Conservation (phyloP, 1,140 invertebrate species). For the Drosophila elegans region DNA sequence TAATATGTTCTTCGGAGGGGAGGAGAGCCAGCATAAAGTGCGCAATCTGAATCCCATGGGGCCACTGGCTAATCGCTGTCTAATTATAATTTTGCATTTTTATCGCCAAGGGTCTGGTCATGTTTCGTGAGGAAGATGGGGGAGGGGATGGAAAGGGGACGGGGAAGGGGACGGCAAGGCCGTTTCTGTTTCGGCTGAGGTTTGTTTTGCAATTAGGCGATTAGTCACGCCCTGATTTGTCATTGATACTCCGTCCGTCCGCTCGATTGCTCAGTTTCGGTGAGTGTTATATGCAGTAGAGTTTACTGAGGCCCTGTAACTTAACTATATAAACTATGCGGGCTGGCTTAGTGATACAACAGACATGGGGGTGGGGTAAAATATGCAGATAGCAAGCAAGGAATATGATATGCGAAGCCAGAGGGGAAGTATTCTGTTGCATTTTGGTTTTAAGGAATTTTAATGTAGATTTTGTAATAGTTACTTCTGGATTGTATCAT, state of each 20-base stretch:
- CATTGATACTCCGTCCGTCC: slow-evolving; percentile 61
- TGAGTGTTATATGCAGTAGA: slow-evolving; percentile 23
- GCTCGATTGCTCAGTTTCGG: slow-evolving; percentile 35
- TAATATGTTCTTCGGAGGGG: background rate
- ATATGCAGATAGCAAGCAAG: slow-evolving; percentile 14
- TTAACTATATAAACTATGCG: slow-evolving; percentile 26
- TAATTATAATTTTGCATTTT: slow-evolving; percentile 78
- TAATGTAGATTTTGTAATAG: background rate
- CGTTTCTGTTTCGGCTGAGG: slow-evolving; percentile 43
- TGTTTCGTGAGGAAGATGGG: background rate
- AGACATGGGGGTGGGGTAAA: background rate
- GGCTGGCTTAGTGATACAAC: slow-evolving; percentile 18
- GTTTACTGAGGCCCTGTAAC: slow-evolving; percentile 4
- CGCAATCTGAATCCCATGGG: slow-evolving; percentile 61
- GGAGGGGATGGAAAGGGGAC: background rate
- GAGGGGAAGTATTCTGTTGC: background rate
- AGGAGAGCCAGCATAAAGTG: slow-evolving; percentile 68
- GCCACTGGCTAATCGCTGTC: slow-evolving; percentile 71
- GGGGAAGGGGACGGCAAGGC: slow-evolving; percentile 20
- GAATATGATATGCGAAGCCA: slow-evolving; percentile 13
- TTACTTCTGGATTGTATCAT: too few relatives aligned
- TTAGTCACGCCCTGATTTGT: slow-evolving; percentile 78
- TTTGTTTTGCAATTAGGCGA: slow-evolving; percentile 71
- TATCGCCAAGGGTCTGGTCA: slow-evolving; percentile 31
- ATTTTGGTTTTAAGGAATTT: background rate